Percentiles rank a stretch among this genome's conserved stretches.
phyloP scores from a whole-genome alignment of 35 echinoderm and acorn worm genomes.

The Nesometra sesokonis region DNA sequence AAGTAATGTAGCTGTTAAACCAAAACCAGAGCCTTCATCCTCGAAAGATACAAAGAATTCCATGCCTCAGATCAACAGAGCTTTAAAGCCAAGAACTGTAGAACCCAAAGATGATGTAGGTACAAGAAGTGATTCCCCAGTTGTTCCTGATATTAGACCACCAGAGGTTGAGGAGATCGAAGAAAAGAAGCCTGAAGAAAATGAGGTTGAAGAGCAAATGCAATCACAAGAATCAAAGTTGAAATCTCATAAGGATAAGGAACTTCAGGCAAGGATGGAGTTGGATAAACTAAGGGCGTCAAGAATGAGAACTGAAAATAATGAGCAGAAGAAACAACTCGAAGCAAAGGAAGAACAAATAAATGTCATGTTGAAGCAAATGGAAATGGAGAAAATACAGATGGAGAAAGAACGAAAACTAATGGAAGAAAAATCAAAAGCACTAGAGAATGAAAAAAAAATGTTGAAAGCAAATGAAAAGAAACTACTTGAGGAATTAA shows the following conservation, averaged over 20 bases:
- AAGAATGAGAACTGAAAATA: neutral
- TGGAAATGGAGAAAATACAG: conserved; percentile 32
- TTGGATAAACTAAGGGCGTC: neutral
- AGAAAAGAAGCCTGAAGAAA: conserved; percentile 1
- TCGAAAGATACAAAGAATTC: neutral
- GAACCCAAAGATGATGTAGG: neutral
- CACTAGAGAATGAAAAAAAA: conserved; percentile 1
- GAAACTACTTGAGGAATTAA: neutral
- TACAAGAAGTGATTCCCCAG: neutral
- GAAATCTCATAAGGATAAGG: conserved; percentile 11
- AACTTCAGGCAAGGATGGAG: conserved; percentile 33
- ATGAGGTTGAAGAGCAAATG: neutral
- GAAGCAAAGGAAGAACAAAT: conserved; percentile 44
- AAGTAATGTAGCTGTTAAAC: neutral
- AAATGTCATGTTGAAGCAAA: conserved; percentile 43
- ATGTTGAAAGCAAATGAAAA: neutral
- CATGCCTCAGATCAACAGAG: neutral
- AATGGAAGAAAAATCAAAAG: conserved; percentile 14
- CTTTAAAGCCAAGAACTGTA: neutral
- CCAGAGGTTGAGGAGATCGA: neutral
- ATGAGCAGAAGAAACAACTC: conserved; percentile 36
- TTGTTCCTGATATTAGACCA: neutral
- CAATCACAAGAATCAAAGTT: neutral
- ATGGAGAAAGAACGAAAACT: neutral
- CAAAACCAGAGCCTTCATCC: neutral